Evolutionary conservation across 1,140 invertebrate species (phyloP), one percentile per base, ranked within the genome.

Genomic region (Drosophila subpulchrella): DNA sequence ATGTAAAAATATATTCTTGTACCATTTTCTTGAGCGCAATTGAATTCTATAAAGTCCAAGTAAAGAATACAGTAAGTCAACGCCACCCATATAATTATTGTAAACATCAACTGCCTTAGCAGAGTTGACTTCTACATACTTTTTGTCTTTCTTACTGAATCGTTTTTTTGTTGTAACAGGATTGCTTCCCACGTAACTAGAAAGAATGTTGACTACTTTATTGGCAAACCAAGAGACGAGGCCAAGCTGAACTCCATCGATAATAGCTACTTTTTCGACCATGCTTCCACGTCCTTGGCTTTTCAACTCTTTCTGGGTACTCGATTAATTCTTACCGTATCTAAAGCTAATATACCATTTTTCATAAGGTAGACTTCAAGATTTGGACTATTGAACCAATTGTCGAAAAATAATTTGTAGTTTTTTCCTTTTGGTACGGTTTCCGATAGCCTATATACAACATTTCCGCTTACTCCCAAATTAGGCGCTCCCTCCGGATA

Each of bases 341-440:
- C 93, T 38, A 93, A 58, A 73, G 85, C 90, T 17, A 92, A 67
- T 63, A 92, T 74, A 32, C 86, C 92, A 63, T 73, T 75, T 73
- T 91, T 75, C 58, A 70, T 75, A 17, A 92, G 51, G 63, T 88
- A 88, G 15, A 83, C 71, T 68, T 81, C 27, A 38, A 93, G 71
- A 2, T 78, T 81, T 4, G 66, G 75, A 41, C 80, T 81, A 59
- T 76, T 91, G 65, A 92, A 93, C 66, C 75, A 92, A 73, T 92
- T 93, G 66, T 93, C 91, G 61, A 91, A 90, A 73, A 75, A 92
- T 48, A 92, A 51, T 71, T 92, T 93, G 57, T 90, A 78, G 65
- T 92, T 92, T 53, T 39, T 63, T 51, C 78, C 65, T 65, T 63
- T 68, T 61, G 85, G 77, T 48, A 89, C 63, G 8, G 68, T 75